These are phyloP conservation scores for Synanthedon tipuliformis DNA, from an alignment of 2,888 invertebrate species.

Conservation along the genomic window DNA sequence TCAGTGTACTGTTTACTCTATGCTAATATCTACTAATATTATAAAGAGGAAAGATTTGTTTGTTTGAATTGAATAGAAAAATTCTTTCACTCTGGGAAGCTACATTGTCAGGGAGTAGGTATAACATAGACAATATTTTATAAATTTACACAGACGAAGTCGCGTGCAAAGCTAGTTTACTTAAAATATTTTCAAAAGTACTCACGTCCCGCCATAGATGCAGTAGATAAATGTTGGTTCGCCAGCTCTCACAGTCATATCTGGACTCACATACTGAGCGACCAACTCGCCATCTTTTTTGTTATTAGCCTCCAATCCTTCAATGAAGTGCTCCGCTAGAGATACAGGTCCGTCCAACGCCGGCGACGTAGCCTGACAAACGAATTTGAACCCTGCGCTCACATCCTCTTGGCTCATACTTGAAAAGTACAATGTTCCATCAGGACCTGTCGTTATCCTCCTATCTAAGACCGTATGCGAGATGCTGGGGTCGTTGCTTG, in stretches of 20 bases:
- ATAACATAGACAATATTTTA: too few relatives aligned
- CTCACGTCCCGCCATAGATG: constrained; percentile 55
- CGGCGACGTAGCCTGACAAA: constrained; percentile 38
- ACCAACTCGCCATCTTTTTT: constrained; percentile 28
- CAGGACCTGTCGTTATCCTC: constrained; percentile 34
- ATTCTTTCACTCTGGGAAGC: too few relatives aligned
- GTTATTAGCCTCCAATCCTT: constrained; percentile 21
- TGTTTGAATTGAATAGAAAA: too few relatives aligned
- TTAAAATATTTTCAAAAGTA: constrained; percentile 5
- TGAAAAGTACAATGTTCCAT: constrained; percentile 42
- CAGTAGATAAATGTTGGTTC: constrained; percentile 42
- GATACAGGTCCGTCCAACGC: constrained; percentile 27
- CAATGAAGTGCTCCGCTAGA: constrained; percentile 38
- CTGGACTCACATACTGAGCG: constrained; percentile 35
- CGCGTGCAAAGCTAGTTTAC: too few relatives aligned
- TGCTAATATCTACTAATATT: too few relatives aligned
- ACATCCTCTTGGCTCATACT: constrained; percentile 36
- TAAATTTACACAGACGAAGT: too few relatives aligned
- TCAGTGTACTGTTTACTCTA: too few relatives aligned
- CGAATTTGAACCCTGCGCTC: constrained; percentile 26
- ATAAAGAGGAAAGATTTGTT: too few relatives aligned
- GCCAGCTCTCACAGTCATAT: constrained; percentile 31
- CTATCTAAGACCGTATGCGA: constrained; percentile 20
- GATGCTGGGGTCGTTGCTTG: constrained; percentile 18
- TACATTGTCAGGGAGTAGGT: too few relatives aligned